Evolutionary conservation across 2,113 vertebrate genomes (phyloP).

Genomic region (Tragelaphus buxtoni): DNA sequence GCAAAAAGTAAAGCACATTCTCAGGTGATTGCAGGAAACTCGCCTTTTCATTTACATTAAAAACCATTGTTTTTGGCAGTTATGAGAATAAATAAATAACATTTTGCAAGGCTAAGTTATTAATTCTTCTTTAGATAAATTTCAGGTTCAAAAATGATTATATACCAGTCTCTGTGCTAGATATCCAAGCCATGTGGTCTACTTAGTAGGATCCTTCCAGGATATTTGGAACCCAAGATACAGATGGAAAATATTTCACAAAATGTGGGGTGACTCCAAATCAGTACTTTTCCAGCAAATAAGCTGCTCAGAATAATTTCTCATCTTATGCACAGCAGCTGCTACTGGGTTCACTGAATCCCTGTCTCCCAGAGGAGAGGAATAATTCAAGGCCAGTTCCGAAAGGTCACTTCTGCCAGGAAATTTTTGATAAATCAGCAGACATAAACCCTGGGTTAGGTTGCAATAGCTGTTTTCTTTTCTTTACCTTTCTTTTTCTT

Average conservation of each 20-base stretch:
- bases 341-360: neutral
- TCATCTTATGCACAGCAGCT: neutral
- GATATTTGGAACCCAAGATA: neutral
- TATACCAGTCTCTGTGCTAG: neutral
- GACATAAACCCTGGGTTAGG: neutral
- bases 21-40: neutral
- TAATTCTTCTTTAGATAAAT: neutral
- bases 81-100: neutral
- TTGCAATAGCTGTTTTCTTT: neutral
- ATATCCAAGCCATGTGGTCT: neutral
- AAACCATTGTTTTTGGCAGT: neutral
- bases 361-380: neutral
- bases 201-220: neutral
- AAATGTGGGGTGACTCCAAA: neutral
- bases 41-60: neutral
- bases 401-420: neutral
- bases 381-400: neutral
- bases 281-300: neutral
- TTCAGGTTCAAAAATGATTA: neutral
- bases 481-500: neutral
- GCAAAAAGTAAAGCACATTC: slow-evolving; percentile 14
- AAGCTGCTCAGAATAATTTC: neutral
- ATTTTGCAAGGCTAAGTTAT: neutral
- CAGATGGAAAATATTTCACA: neutral
- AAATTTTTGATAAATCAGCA: neutral